Conservation (phyloP, 2,113 vertebrate genomes). For the Geococcyx californianus region DNA sequence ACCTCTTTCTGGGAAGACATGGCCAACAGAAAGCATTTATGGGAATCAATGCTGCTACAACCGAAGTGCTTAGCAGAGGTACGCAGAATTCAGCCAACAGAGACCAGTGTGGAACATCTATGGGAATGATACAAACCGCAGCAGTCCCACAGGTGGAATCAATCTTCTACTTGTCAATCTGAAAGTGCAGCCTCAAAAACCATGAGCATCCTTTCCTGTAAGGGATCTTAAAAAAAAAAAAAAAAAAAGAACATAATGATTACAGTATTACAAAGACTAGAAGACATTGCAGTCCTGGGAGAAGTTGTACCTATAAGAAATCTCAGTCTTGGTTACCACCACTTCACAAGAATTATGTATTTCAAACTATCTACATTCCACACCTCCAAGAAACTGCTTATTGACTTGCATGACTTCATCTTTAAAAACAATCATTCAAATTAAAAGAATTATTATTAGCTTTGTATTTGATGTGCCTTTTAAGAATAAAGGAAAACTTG, state of each 20-base stretch:
- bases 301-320: no score
- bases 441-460: not conserved
- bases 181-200: not conserved
- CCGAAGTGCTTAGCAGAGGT: not conserved
- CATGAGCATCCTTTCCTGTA: no score
- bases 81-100: not conserved
- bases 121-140: not conserved
- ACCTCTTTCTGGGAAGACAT: not conserved
- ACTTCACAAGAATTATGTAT: not conserved
- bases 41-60: not conserved
- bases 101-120: not conserved
- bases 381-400: not conserved
- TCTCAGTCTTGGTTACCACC: not conserved
- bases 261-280: not conserved
- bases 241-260: no score
- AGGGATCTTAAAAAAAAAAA: fast-evolving
- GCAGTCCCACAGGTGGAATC: not conserved
- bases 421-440: not conserved
- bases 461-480: not conserved
- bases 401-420: not conserved
- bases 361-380: not conserved
- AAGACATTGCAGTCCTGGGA: not conserved
- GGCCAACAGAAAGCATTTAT: not conserved
- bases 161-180: not conserved
- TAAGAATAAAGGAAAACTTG: not conserved